These are phyloP conservation scores for Pachyramphus minor DNA, from an alignment of 2,113 vertebrate genomes.

Conservation along the genomic window DNA sequence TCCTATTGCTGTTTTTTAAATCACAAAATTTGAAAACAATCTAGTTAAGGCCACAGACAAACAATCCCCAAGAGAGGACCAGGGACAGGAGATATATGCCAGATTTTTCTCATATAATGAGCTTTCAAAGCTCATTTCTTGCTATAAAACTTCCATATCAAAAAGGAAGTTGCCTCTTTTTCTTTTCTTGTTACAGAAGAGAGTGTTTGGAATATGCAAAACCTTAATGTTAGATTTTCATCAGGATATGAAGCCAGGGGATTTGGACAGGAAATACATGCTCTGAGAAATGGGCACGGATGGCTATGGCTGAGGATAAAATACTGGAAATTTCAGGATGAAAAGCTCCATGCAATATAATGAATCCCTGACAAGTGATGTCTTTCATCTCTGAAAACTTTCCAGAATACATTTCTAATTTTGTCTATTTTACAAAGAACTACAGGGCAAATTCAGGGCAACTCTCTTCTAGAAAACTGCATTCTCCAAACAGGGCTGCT, in stretches of 20 bases:
- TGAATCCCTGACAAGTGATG: not conserved
- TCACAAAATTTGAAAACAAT: not conserved
- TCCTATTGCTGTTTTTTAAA: not conserved
- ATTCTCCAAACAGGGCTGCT: not conserved
- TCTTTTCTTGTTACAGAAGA: not conserved
- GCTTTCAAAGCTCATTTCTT: not conserved
- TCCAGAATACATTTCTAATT: not conserved
- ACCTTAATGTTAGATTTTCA: not conserved
- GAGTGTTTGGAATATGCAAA: not conserved
- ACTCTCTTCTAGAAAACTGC: not conserved
- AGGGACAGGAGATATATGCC: not conserved
- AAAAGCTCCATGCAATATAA: not conserved
- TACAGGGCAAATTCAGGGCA: not conserved
- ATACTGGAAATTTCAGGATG: not conserved
- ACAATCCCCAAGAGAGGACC: not conserved
- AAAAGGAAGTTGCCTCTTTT: not conserved
- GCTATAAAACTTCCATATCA: not conserved
- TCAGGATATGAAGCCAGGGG: not conserved
- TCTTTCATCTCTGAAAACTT: not conserved
- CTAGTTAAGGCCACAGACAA: not conserved
- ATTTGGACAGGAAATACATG: not conserved
- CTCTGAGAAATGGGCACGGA: not conserved
- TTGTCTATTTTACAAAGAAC: not conserved
- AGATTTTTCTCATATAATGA: constrained; percentile 6
- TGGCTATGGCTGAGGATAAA: not conserved